phyloP scores from a whole-genome alignment of 2,888 invertebrate species.

The Antheraea yamamai region DNA sequence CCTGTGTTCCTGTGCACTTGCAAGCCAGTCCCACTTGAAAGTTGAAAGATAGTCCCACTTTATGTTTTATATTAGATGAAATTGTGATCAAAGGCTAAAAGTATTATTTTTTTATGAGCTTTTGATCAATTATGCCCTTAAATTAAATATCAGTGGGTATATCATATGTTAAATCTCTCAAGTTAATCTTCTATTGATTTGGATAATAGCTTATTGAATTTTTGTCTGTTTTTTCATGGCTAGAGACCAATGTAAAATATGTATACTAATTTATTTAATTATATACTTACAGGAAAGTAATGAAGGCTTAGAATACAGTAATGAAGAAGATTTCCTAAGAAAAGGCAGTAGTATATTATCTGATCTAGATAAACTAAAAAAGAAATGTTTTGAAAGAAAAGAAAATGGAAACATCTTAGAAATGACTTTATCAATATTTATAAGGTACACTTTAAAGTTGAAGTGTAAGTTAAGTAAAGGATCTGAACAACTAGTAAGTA shows the following conservation, averaged over 20 bases:
- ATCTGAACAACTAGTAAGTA: slow-evolving; percentile 57
- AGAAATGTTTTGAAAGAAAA: slow-evolving; percentile 34
- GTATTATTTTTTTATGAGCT: too few species aligned
- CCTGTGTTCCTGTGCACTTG: too few species aligned
- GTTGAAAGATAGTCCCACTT: too few species aligned
- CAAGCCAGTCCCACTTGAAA: too few species aligned
- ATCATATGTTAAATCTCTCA: too few species aligned
- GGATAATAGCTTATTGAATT: neutral
- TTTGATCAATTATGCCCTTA: too few species aligned
- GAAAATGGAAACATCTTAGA: slow-evolving; percentile 36
- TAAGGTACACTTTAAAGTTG: slow-evolving; percentile 52
- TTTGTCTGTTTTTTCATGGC: neutral
- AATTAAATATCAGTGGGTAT: too few species aligned
- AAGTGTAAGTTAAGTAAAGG: slow-evolving; percentile 47
- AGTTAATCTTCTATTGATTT: too few species aligned
- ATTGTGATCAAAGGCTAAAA: too few species aligned
- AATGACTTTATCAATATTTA: slow-evolving; percentile 42
- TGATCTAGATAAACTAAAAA: slow-evolving; percentile 48
- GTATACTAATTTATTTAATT: slow-evolving; percentile 16
- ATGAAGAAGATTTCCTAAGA: slow-evolving; percentile 45
- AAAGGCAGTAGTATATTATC: slow-evolving; percentile 52
- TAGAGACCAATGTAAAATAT: neutral
- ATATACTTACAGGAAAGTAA: slow-evolving; percentile 57
- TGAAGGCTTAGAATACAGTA: slow-evolving; percentile 47
- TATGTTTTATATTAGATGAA: too few species aligned